phyloP scores from a whole-genome alignment of 2,888 invertebrate species.

The Himalopsyche tibetana region DNA sequence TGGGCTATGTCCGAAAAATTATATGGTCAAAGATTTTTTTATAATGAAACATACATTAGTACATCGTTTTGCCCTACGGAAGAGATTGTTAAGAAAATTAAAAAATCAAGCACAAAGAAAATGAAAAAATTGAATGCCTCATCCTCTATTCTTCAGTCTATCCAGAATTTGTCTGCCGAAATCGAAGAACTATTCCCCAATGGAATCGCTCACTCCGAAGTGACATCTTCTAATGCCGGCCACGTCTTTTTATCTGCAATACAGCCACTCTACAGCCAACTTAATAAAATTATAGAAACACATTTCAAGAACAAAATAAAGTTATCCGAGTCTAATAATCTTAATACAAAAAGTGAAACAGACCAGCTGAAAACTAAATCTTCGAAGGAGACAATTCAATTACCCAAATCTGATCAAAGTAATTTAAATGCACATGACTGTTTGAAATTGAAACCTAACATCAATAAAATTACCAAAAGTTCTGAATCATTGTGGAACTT shows the following conservation, averaged over 20 bases:
- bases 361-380: not conserved
- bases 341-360: not conserved
- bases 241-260: not conserved
- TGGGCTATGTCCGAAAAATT: conserved; percentile 27
- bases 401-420: not conserved
- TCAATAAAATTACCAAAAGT: not conserved
- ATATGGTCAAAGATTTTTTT: conserved; percentile 24
- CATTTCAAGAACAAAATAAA: not conserved
- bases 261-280: not conserved
- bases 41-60: not conserved
- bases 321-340: not conserved
- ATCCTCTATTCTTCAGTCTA: not conserved
- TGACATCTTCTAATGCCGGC: not conserved
- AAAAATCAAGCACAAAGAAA: not conserved
- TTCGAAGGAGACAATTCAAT: not conserved
- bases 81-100: not conserved
- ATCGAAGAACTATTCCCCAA: not conserved
- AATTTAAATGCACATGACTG: not conserved
- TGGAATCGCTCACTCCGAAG: not conserved
- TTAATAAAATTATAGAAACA: not conserved
- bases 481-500: not conserved
- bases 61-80: not conserved
- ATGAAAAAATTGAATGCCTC: not conserved
- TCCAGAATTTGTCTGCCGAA: not conserved
- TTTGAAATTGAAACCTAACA: not conserved